These are phyloP conservation scores for Zaprionus lachaisei DNA, from an alignment of 1,140 invertebrate genomes.

Conservation along the genomic window DNA sequence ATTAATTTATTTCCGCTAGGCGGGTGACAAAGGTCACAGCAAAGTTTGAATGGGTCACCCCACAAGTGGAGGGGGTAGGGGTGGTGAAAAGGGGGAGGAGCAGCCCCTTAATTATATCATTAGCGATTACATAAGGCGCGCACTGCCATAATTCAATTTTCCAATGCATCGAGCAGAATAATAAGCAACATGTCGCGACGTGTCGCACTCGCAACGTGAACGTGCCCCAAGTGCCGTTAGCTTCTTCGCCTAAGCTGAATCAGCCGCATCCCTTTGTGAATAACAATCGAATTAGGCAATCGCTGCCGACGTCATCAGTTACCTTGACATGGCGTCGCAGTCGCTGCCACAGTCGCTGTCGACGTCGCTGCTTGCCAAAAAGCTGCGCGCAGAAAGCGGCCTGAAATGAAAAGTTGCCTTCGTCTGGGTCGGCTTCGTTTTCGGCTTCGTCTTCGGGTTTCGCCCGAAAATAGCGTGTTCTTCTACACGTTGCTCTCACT, in stretches of 20 bases:
- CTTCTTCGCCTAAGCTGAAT: constrained; percentile 49
- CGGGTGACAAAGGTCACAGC: constrained; percentile 61
- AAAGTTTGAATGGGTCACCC: neutral
- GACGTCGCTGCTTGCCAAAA: constrained; percentile 42
- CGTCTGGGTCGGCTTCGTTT: constrained; percentile 7
- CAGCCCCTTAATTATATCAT: constrained; percentile 60
- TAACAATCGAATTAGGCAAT: constrained; percentile 81
- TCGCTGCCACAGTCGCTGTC: neutral
- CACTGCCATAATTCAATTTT: constrained; percentile 77
- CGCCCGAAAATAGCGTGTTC: constrained; percentile 75
- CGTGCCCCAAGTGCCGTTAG: constrained; percentile 37
- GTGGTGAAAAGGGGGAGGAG: neutral
- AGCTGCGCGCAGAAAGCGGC: constrained; percentile 68
- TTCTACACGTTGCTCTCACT: constrained; percentile 56
- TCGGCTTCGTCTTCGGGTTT: constrained; percentile 14
- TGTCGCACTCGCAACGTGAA: neutral
- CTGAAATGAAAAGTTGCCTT: constrained; percentile 79
- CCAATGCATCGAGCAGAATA: constrained; percentile 80
- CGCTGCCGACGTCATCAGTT: constrained; percentile 75
- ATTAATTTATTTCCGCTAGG: constrained; percentile 62
- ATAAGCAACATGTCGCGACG: constrained; percentile 37
- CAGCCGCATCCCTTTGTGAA: constrained; percentile 74
- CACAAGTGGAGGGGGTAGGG: neutral
- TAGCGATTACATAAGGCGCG: constrained; percentile 66
- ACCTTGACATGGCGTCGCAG: constrained; percentile 63